Base-by-base conservation (phyloP, 2,113 vertebrate genomes). In the Cryptotis parvus region DNA sequence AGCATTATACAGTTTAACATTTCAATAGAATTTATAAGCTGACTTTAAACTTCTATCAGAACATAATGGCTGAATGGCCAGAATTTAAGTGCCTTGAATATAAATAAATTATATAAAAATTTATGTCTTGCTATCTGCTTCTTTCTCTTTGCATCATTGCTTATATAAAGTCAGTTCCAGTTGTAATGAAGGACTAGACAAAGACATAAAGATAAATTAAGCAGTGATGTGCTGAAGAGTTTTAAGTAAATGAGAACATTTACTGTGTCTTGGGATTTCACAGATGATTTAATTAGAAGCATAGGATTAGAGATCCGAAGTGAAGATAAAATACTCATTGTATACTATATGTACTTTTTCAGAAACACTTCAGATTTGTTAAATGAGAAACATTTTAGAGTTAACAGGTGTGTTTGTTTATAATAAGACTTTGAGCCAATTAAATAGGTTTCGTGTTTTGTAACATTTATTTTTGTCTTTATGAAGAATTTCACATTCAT, bases 401-500 rank as follows among this genome's bases (percentile, higher is more conserved):
- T 31, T 78, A 33, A n/a, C 0, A 33, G 18, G 75, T 95, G 82
- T 43, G 2, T 76, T 77, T 90, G 15, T 92, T n/a, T n/a, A 12
- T 49, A 73, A 52, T 84, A 66, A 24, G 92, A 82, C 63, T 81
- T 89, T 88, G 75, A 79, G 65, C 18, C 8, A 85, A 2, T 49
- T 79, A 87, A 76, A 58, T 75, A 55, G 61, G 73, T 92, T 95
- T 85, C 39, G 24, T 93, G 11, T 89, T 94, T 73, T 90, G 65
- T 90, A 92, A 69, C 33, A 45, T 86, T 79, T 84, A n/a, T n/a
- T 66, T 10, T 22, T 58, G 22, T 58, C 8, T 24, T 58, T 58
- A 58, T 58, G 22, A 58, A 58, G 55, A 3, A 58, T 58, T 58
- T 18, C 24, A 58, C 18, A 58, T 58, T 20, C 4, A 24, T 24